Evolutionary conservation across 2,888 invertebrate genomes (phyloP).

Genomic region (Tortricodes alternella): DNA sequence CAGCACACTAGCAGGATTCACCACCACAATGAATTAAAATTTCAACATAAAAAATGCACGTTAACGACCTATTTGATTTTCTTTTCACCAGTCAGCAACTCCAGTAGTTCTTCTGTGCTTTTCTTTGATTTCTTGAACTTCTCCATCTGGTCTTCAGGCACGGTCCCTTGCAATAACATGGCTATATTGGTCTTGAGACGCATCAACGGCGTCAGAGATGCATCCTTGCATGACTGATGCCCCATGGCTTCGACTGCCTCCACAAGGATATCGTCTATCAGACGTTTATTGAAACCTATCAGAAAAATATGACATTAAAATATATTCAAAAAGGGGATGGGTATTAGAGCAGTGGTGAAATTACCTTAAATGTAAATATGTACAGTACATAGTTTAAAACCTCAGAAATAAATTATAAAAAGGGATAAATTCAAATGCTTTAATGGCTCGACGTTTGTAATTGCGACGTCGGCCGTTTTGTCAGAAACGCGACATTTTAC

Average conservation of each 20-base stretch:
- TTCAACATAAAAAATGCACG: not conserved
- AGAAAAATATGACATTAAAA: not conserved
- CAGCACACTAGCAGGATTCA: no score
- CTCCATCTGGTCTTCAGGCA: slow-evolving; percentile 90
- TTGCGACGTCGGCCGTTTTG: no score
- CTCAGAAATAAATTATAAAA: no score
- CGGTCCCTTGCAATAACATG: slow-evolving; percentile 90
- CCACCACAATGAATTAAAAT: not conserved
- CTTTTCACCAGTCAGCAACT: slow-evolving; percentile 84
- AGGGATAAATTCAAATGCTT: no score
- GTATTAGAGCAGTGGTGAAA: not conserved
- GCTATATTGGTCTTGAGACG: slow-evolving; percentile 89
- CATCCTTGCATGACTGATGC: slow-evolving; percentile 84
- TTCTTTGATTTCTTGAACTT: slow-evolving; percentile 88
- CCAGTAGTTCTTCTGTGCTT: slow-evolving; percentile 90
- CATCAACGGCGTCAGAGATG: slow-evolving; percentile 81
- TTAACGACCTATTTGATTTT: slow-evolving; percentile 41
- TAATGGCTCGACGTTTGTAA: no score
- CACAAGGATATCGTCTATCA: slow-evolving; percentile 91
- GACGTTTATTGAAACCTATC: slow-evolving; percentile 84
- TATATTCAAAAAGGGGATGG: not conserved
- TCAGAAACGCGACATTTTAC: no score
- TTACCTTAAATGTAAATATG: no score
- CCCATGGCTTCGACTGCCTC: slow-evolving; percentile 90
- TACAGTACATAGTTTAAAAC: no score